A percentile compares a stretch with the other conserved stretches of the same genome.
These are phyloP conservation scores for Palaemon carinicauda DNA, from an alignment of 1,140 invertebrate genomes.

Conservation along the genomic window DNA sequence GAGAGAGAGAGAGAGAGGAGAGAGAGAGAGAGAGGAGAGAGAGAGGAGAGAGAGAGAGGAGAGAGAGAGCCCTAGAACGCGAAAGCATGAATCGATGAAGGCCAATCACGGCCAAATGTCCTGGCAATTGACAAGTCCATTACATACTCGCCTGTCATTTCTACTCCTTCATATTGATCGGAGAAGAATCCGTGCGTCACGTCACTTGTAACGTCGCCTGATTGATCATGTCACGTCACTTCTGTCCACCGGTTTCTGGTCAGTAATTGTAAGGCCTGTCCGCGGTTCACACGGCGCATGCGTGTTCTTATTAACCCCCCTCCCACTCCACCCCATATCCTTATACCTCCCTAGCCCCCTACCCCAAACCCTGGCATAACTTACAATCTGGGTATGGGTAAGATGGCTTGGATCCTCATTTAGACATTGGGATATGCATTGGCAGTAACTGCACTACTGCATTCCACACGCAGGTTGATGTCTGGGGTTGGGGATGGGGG, in stretches of 20 bases:
- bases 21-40: background rate
- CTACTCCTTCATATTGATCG: constrained; percentile 45
- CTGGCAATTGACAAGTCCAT: constrained; percentile 32
- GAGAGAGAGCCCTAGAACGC: too few relatives aligned
- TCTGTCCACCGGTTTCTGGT: too few relatives aligned
- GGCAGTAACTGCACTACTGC: too few relatives aligned
- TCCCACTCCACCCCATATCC: background rate
- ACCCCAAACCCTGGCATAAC: background rate
- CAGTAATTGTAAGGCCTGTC: too few relatives aligned
- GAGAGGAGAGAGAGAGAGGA: background rate
- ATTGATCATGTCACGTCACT: constrained; percentile 24
- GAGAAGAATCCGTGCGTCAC: constrained; percentile 34
- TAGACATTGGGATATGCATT: too few relatives aligned
- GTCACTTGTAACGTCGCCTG: background rate
- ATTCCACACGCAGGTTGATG: too few relatives aligned
- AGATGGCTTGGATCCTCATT: too few relatives aligned
- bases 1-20: background rate
- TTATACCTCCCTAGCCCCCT: background rate
- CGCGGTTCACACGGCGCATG: too few relatives aligned
- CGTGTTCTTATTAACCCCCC: too few relatives aligned
- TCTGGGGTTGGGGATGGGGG: too few relatives aligned
- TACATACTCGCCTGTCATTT: constrained; percentile 43
- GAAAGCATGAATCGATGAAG: background rate
- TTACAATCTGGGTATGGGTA: too few relatives aligned
- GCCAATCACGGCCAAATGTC: constrained; percentile 25